Conservation (phyloP, 2,797 vertebrate species). For the Knipowitschia caucasica region DNA sequence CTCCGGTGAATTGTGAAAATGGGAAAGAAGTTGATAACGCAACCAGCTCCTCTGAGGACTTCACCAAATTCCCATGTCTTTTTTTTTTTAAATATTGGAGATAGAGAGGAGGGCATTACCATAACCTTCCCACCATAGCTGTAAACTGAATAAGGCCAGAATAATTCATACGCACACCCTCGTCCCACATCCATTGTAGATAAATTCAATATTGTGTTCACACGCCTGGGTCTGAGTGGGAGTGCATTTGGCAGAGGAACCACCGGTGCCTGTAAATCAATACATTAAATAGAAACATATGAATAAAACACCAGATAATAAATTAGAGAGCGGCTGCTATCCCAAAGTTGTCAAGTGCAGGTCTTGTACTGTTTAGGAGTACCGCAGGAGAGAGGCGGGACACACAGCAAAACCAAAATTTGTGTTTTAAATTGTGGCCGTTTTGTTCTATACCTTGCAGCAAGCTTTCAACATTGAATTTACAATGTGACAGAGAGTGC, state of each 20-base stretch:
- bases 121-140: slow-evolving; percentile 59
- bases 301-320: slow-evolving; percentile 70
- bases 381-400: neutral
- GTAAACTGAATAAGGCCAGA: slow-evolving; percentile 65
- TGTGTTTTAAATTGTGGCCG: slow-evolving; percentile 7
- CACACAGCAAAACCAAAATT: slow-evolving; percentile 9
- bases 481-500: neutral
- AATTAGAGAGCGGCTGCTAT: slow-evolving; percentile 64
- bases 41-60: slow-evolving; percentile 46
- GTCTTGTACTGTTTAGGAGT: slow-evolving; percentile 10
- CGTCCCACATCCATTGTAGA: slow-evolving; percentile 28
- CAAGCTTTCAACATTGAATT: slow-evolving; percentile 2
- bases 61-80: slow-evolving; percentile 51
- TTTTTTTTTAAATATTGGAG: slow-evolving; percentile 43
- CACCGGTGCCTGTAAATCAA: slow-evolving; percentile 64
- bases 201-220: slow-evolving; percentile 71
- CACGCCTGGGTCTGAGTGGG: slow-evolving; percentile 53
- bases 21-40: slow-evolving; percentile 49
- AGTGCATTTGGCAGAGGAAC: slow-evolving; percentile 45
- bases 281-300: slow-evolving; percentile 69
- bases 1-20: slow-evolving; percentile 26
- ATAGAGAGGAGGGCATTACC: slow-evolving; percentile 46
- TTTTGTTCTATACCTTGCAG: neutral
- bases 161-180: slow-evolving; percentile 31
- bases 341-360: slow-evolving; percentile 37